Percentiles rank a stretch among this genome's conserved stretches.
These are phyloP conservation scores for Drosophila tanythrix DNA, from an alignment of 2,888 invertebrate species.

Conservation along the genomic window DNA sequence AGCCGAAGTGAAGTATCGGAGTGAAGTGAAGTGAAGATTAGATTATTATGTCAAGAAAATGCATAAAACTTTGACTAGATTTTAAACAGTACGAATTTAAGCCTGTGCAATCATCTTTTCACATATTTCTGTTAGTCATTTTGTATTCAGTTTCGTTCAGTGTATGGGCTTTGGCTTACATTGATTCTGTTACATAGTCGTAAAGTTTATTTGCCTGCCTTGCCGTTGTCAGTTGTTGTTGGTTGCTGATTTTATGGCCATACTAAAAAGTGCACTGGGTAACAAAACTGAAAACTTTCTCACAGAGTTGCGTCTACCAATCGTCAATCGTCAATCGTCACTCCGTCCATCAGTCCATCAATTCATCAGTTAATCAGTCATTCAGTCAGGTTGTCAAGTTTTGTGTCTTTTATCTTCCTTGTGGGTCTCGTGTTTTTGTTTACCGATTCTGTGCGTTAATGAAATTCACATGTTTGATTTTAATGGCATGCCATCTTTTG, in stretches of 20 bases:
- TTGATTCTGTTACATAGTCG: slow-evolving; percentile 80
- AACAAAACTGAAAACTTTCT: slow-evolving; percentile 73
- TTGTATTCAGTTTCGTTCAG: slow-evolving; percentile 29
- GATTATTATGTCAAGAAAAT: no score
- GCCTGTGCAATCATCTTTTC: no score
- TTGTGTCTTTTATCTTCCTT: slow-evolving; percentile 55
- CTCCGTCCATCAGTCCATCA: slow-evolving; percentile 12
- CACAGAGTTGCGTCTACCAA: slow-evolving; percentile 48
- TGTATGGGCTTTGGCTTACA: slow-evolving; percentile 64
- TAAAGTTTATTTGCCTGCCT: slow-evolving; percentile 78
- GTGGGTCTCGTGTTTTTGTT: slow-evolving; percentile 2
- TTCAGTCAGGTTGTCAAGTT: slow-evolving; percentile 31
- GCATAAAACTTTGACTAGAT: background rate
- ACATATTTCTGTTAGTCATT: background rate
- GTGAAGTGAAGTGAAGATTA: no score
- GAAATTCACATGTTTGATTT: slow-evolving; percentile 75
- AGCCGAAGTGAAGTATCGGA: no score
- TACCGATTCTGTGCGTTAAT: slow-evolving; percentile 62
- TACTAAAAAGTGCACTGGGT: slow-evolving; percentile 76
- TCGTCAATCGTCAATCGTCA: slow-evolving; percentile 33
- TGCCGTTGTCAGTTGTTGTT: slow-evolving; percentile 41
- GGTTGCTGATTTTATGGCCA: slow-evolving; percentile 61
- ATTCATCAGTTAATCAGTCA: background rate
- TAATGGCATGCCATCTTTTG: slow-evolving; percentile 57
- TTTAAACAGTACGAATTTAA: no score